phyloP scores from a whole-genome alignment of 2,797 vertebrate genomes.

The Poeciliopsis turneri region DNA sequence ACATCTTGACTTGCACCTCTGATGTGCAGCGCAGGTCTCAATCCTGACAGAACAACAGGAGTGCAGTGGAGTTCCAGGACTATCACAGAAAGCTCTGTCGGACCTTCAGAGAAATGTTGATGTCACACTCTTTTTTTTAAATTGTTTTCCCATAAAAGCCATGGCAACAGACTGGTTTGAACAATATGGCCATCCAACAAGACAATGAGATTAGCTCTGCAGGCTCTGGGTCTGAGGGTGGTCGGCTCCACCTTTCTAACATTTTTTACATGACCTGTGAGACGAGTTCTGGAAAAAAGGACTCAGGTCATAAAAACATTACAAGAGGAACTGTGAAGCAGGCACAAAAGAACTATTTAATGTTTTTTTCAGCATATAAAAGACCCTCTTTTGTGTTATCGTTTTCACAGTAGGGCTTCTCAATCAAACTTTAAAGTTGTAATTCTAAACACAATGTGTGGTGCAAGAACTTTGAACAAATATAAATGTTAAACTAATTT shows the following conservation, averaged over 20 bases:
- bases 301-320: constrained; percentile 68
- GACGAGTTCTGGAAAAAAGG: constrained; percentile 54
- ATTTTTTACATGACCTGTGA: constrained; percentile 70
- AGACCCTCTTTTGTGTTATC: neutral
- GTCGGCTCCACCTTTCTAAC: constrained; percentile 60
- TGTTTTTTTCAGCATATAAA: constrained; percentile 50
- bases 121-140: constrained; percentile 32
- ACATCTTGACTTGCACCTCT: constrained; percentile 17
- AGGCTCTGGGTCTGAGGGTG: constrained; percentile 52
- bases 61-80: constrained; percentile 55
- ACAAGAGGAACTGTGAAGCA: constrained; percentile 55
- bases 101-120: constrained; percentile 23
- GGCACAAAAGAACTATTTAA: constrained; percentile 53
- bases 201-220: constrained; percentile 52
- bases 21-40: constrained; percentile 20
- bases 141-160: constrained; percentile 41
- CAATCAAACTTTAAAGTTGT: neutral
- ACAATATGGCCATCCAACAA: constrained; percentile 61
- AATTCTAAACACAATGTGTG: neutral
- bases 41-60: constrained; percentile 40
- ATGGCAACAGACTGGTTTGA: constrained; percentile 62
- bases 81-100: constrained; percentile 49
- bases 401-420: neutral
- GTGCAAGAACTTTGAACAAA: neutral
- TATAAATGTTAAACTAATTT: neutral